Base-by-base conservation (phyloP, 1,140 invertebrate species). In the Cherax destructor region DNA sequence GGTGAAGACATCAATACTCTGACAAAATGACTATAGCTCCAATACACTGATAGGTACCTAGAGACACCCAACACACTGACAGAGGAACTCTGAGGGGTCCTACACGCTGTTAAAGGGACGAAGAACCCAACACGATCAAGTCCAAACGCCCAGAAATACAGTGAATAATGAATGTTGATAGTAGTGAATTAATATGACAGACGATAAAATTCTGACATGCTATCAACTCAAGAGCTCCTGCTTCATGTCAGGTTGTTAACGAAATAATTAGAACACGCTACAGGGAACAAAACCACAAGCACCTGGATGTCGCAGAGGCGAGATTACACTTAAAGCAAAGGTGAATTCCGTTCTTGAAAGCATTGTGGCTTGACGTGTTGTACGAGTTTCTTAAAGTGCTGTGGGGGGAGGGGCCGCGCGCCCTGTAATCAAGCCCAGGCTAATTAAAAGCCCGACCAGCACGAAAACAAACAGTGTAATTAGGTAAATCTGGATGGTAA, bases 391-490 rank as follows among this genome's bases (percentile, higher is more conserved):
- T 79, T 52, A 61, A 83, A 83, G 79, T 89, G 87, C 41, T 74
- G 79, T 52, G 69, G 65, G 61, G 59, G 86, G 76, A 21, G 86
- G 86, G 87, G 52, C 65, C 21, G 41, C 88, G 88, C 83, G 69
- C 88, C 88, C 88, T 91, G 88, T 91, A 91, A 91, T 91, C 76
- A 79, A 83, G 83, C 88, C 77, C 59, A 61, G 83, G 56, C 88
- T 91, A 91, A 91, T 91, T 91, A 91, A 91, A 91, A 91, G 88
- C 88, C 88, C 74, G 30, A 56, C 69, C 88, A 86, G 88, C 88
- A 91, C 83, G 83, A 91, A 91, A 91, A 91, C 88, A 91, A 91
- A 91, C 88, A 85, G 88, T 91, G 88, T 91, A 91, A 91, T 91
- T 91, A 91, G 83, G 88, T 85, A 91, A 91, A 91, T 91, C 88